Base-by-base conservation (phyloP, 2,888 invertebrate species). In the Protodeltote pygarga region DNA sequence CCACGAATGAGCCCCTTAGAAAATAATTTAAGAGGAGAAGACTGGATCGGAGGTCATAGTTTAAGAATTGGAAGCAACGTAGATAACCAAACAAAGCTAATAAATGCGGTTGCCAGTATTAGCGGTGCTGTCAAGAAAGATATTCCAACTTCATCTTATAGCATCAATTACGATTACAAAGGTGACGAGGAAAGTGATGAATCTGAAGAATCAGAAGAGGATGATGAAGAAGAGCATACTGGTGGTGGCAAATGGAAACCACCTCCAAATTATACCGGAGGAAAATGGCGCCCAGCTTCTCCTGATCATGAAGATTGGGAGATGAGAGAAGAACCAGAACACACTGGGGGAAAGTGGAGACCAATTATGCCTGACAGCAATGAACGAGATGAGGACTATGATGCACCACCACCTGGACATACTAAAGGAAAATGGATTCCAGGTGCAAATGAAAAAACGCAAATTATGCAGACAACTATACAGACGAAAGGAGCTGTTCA, bases 401-500 rank as follows among this genome's bases (percentile, higher is more conserved):
- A 89, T 38, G 93, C 93, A 59, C 95, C 95, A 1, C 95, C 95
- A 0, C 94, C 95, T 2, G 93, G 93, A 23, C 94, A 96, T 66
- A 96, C 96, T 0, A 94, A 94, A 77, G 96, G 96, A 0, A 97
- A 97, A 89, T 97, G 97, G 97, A 93, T 96, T 35, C 96, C 96
- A 0, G 95, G 95, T 65, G 93, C 81, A 23, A 81, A 85, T 38
- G 92, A 92, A 23, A 92, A 92, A 82, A 92, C 79, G 61, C 94
- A 89, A 77, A 94, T 84, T 42, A 93, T 85, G 92, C 92, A 86
- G 73, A 93, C 80, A 39, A 94, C 83, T 50, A 89, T 79, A 75
- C 93, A 83, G 77, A 92, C 73, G 25, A 92, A 89, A 74, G 92
- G 90, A 5, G 83, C 93, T 0, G 92, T 94, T 2, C 94, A 95